Evolutionary conservation across 2,113 vertebrate species (phyloP).

Genomic region (Promerops cafer): DNA sequence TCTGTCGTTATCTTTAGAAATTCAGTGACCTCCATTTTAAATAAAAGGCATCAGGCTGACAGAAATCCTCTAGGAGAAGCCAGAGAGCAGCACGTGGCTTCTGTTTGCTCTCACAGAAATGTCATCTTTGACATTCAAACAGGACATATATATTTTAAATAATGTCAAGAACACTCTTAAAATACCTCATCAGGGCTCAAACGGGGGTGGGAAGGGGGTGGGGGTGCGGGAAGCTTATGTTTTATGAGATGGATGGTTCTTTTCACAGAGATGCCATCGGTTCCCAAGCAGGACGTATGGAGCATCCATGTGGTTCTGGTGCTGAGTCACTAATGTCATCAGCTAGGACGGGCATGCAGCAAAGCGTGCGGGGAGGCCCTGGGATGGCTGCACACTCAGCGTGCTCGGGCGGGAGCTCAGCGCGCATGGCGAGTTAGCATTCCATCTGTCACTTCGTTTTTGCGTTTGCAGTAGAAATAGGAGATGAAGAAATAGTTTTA

Average conservation of each 20-base stretch:
- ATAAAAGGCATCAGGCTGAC: slow-evolving; percentile 55
- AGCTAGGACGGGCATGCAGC: background rate
- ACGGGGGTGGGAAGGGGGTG: background rate
- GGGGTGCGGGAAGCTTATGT: slow-evolving; percentile 56
- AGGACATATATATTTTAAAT: slow-evolving; percentile 66
- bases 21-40: slow-evolving; percentile 55
- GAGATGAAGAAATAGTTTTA: slow-evolving; percentile 53
- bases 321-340: slow-evolving; percentile 68
- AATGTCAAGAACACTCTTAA: slow-evolving; percentile 64
- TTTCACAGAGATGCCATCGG: slow-evolving; percentile 65
- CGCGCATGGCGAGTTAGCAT: background rate
- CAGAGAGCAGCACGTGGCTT: slow-evolving; percentile 55
- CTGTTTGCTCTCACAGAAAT: slow-evolving; percentile 58
- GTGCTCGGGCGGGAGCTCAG: background rate
- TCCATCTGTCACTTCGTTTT: slow-evolving; percentile 32
- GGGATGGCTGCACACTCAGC: background rate
- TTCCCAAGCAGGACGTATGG: slow-evolving; percentile 57
- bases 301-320: slow-evolving; percentile 64
- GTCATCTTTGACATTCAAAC: slow-evolving; percentile 66
- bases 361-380: background rate
- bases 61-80: slow-evolving; percentile 57
- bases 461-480: slow-evolving; percentile 22
- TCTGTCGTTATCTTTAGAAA: slow-evolving; percentile 59
- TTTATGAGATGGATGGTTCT: slow-evolving; percentile 77
- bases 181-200: slow-evolving; percentile 58